These are phyloP conservation scores for Caenorhabditis uteleia DNA, from an alignment of 2,888 invertebrate genomes.

Conservation along the genomic window DNA sequence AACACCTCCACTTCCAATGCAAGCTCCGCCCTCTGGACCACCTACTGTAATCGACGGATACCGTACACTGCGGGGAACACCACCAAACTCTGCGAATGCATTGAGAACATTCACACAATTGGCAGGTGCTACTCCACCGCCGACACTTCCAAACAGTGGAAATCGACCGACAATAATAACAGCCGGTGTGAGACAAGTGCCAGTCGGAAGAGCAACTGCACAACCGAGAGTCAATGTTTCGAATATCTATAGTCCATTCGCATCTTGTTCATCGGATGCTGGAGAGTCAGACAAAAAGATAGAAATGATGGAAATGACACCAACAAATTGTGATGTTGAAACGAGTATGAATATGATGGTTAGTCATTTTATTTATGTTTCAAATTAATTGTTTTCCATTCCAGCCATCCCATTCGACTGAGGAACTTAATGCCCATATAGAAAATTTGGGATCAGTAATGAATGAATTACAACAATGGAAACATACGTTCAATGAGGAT, in stretches of 20 bases:
- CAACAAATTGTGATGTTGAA: conserved; percentile 8
- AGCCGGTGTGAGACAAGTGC: conserved; percentile 50
- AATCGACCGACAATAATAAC: conserved; percentile 58
- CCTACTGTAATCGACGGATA: conserved; percentile 53
- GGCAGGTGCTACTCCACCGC: conserved; percentile 46
- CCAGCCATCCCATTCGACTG: conserved; percentile 53
- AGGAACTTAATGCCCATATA: conserved; percentile 58
- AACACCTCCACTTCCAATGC: conserved; percentile 55
- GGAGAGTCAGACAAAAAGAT: conserved; percentile 44
- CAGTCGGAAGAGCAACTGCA: conserved; percentile 64
- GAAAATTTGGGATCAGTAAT: conserved; percentile 62
- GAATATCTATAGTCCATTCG: conserved; percentile 54
- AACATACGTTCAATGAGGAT: conserved; percentile 36
- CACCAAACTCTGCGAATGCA: conserved; percentile 40
- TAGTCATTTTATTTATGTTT: not conserved
- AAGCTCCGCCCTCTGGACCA: conserved; percentile 48
- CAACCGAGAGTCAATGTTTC: conserved; percentile 67
- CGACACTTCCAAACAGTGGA: conserved; percentile 14
- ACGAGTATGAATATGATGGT: conserved; percentile 22
- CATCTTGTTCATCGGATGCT: conserved; percentile 45
- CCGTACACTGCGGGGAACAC: conserved; percentile 53
- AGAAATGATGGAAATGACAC: conserved; percentile 39
- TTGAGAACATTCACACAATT: conserved; percentile 57
- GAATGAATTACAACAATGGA: conserved; percentile 64
- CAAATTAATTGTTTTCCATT: not conserved